A percentile compares a stretch with the other conserved stretches of the same genome.
Conservation (phyloP, 2,797 vertebrate species). For the Peromyscus melanophrys region DNA sequence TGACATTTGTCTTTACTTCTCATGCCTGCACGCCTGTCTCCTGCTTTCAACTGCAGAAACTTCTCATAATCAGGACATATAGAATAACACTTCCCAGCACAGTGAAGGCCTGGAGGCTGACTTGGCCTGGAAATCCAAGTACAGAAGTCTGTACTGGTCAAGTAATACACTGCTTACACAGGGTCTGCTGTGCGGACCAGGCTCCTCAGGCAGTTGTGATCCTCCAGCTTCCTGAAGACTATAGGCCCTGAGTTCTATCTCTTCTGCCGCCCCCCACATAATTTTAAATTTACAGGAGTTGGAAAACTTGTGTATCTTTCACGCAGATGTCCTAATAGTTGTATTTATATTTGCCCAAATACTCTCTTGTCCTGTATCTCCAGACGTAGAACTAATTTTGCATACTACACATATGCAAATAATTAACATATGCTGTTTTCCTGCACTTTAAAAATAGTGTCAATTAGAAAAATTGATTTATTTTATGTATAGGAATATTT, state of each 20-base stretch:
- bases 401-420: background rate
- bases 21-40: background rate
- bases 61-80: background rate
- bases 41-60: background rate
- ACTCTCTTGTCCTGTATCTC: background rate
- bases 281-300: background rate
- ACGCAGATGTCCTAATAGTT: background rate
- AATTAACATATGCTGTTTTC: background rate
- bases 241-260: too few relatives aligned
- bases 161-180: constrained; percentile 11
- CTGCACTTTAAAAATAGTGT: background rate
- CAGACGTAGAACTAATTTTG: background rate
- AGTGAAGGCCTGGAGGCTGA: background rate
- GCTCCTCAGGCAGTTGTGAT: background rate
- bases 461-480: background rate
- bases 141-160: background rate
- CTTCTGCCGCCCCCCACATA: background rate
- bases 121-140: background rate
- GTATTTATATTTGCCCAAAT: background rate
- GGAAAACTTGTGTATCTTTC: background rate
- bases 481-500: background rate
- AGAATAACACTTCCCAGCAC: background rate
- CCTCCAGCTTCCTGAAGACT: background rate
- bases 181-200: background rate
- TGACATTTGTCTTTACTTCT: constrained; percentile 15